Conservation (phyloP, 92 coral and sea anemone species). For the Blastomussa wellsi region DNA sequence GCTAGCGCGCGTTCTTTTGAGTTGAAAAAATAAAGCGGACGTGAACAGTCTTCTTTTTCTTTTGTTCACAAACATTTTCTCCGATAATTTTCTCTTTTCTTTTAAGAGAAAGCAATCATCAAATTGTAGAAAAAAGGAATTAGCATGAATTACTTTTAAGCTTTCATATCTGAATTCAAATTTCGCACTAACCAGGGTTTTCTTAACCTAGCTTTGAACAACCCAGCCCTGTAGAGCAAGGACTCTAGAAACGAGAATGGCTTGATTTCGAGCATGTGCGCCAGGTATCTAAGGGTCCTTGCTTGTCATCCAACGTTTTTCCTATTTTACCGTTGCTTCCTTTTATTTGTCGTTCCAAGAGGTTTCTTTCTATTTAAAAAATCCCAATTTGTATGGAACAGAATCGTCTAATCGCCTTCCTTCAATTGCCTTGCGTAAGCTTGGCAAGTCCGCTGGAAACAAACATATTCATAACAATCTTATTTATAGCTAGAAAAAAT, state of each 20-base stretch:
- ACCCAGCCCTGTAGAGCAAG: neutral
- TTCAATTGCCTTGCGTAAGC: neutral
- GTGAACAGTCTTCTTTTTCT: too few relatives aligned
- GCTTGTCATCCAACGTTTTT: neutral
- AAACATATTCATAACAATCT: neutral
- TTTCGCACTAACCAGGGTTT: too few relatives aligned
- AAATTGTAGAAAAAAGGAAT: too few relatives aligned
- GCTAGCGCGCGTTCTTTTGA: too few relatives aligned
- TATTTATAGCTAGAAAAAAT: slow-evolving; percentile 5
- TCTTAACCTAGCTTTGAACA: too few relatives aligned
- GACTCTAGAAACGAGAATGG: neutral
- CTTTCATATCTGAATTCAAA: too few relatives aligned
- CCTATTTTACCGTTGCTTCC: neutral
- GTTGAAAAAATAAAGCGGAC: too few relatives aligned
- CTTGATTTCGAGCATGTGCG: neutral
- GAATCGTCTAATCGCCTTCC: neutral
- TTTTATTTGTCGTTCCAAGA: neutral
- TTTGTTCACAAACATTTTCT: too few relatives aligned
- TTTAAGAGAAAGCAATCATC: too few relatives aligned
- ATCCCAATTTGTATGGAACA: neutral
- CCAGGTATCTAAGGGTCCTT: neutral
- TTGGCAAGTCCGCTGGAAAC: neutral
- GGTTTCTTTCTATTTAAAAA: too few relatives aligned
- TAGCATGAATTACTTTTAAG: too few relatives aligned
- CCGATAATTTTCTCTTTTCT: too few relatives aligned